Conservation (phyloP, 2,113 vertebrate genomes). For the Onychostoma macrolepis region DNA sequence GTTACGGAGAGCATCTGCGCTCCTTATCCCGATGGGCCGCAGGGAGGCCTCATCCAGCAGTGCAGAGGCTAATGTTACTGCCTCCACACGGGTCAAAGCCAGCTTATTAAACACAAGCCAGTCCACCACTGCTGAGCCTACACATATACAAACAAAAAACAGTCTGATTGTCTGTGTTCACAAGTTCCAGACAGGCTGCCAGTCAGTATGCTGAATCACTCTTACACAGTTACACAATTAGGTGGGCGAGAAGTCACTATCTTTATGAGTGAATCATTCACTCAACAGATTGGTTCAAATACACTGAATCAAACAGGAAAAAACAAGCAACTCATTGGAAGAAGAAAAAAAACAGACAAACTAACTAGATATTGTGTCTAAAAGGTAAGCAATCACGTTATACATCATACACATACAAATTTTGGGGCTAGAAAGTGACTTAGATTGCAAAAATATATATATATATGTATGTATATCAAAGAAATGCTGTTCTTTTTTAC, state of each 20-base stretch:
- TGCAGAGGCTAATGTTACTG: slow-evolving; percentile 85
- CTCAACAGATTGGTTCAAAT: not conserved
- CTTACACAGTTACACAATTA: not conserved
- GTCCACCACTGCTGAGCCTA: slow-evolving; percentile 90
- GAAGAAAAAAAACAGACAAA: not conserved
- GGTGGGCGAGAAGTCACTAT: not conserved
- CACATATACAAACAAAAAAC: slow-evolving; percentile 5
- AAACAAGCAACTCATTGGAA: not conserved
- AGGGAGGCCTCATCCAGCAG: slow-evolving; percentile 89
- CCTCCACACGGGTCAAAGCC: slow-evolving; percentile 83
- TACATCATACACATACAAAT: not conserved
- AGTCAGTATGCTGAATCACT: not conserved
- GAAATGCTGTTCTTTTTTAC: too few species aligned
- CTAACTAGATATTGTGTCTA: not conserved
- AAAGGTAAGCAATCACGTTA: too few species aligned
- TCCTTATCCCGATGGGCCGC: slow-evolving; percentile 81
- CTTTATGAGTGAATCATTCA: not conserved
- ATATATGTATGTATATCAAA: too few species aligned
- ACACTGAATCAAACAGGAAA: not conserved
- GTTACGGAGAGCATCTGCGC: slow-evolving; percentile 78
- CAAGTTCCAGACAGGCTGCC: not conserved
- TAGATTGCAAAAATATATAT: too few species aligned
- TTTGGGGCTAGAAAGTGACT: not conserved
- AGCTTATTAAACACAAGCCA: slow-evolving; percentile 89
- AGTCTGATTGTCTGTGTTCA: not conserved